phyloP scores from a whole-genome alignment of 1,140 invertebrate genomes.

The Zophobas atratus region DNA sequence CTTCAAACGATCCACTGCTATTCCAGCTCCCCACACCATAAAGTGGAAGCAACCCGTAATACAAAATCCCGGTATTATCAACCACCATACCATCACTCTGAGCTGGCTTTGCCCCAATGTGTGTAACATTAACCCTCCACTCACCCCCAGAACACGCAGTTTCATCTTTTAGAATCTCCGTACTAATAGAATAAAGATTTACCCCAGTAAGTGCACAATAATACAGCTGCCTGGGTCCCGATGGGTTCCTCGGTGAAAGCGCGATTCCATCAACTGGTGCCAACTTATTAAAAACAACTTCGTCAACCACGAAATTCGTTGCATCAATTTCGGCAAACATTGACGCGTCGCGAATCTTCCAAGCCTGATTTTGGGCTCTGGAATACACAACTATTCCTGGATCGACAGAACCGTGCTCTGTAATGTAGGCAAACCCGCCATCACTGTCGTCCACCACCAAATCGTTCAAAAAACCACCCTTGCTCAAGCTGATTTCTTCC shows the following conservation, averaged over 20 bases:
- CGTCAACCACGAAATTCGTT: slow-evolving; percentile 73
- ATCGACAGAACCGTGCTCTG: slow-evolving; percentile 74
- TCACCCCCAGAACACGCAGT: slow-evolving; percentile 62
- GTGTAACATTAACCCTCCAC: slow-evolving; percentile 66
- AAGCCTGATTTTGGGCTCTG: slow-evolving; percentile 74
- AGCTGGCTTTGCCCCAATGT: slow-evolving; percentile 74
- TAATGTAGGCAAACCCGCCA: slow-evolving; percentile 78
- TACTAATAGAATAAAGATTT: slow-evolving; percentile 75
- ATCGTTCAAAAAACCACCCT: slow-evolving; percentile 74
- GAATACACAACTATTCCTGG: slow-evolving; percentile 80
- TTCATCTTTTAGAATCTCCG: slow-evolving; percentile 72
- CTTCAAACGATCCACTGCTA: slow-evolving; percentile 67
- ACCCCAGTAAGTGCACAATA: slow-evolving; percentile 78
- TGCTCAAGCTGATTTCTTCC: slow-evolving; percentile 68
- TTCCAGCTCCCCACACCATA: slow-evolving; percentile 80
- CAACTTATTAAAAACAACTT: slow-evolving; percentile 70
- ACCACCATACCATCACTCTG: slow-evolving; percentile 80
- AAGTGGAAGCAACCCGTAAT: slow-evolving; percentile 76
- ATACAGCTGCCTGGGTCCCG: slow-evolving; percentile 72
- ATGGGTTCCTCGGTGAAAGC: slow-evolving; percentile 71
- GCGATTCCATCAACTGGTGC: slow-evolving; percentile 78
- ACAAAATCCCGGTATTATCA: slow-evolving; percentile 77
- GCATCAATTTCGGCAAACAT: slow-evolving; percentile 75
- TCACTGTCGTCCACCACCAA: slow-evolving; percentile 79
- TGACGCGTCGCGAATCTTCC: slow-evolving; percentile 78